Evolutionary conservation across 2,113 vertebrate genomes (phyloP).

Genomic region (Morone saxatilis): DNA sequence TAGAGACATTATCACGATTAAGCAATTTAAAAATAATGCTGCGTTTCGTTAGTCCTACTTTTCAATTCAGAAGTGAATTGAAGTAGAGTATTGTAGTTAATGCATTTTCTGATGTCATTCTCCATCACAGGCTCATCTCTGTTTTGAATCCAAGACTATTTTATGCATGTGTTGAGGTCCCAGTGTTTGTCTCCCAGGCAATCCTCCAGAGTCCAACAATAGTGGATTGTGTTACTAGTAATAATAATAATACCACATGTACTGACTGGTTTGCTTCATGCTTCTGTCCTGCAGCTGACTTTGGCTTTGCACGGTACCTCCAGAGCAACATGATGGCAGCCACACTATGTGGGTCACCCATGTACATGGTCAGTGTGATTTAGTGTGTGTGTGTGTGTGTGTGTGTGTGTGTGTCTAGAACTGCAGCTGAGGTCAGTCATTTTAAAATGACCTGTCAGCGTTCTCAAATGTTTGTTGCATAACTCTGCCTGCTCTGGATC

Average conservation of each 20-base stretch:
- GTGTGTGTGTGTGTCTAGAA: background rate
- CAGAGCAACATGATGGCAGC: conserved; percentile 99
- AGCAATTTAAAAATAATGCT: background rate
- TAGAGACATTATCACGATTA: background rate
- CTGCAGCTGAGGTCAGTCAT: background rate
- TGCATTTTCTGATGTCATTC: background rate
- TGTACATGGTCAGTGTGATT: conserved; percentile 95
- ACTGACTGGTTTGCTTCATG: conserved; percentile 19
- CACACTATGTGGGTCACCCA: conserved; percentile 96
- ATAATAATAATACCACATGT: conserved; percentile 60
- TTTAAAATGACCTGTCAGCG: background rate
- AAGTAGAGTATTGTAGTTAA: background rate
- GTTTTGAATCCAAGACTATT: background rate
- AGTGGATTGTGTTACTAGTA: conserved; percentile 42
- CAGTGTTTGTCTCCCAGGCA: conserved; percentile 3
- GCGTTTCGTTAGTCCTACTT: background rate
- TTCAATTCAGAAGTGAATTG: background rate
- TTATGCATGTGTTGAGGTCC: conserved; percentile 5
- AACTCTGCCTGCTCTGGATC: background rate
- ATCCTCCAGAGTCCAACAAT: conserved; percentile 21
- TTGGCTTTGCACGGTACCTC: conserved; percentile 97
- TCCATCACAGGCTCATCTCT: background rate
- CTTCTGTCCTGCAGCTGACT: conserved; percentile 90
- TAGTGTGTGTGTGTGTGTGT: background rate
- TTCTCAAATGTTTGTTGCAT: background rate